Percentiles rank a stretch among this genome's conserved stretches.
phyloP scores from a whole-genome alignment of 1,140 invertebrate genomes.

The Bicyclus anynana region DNA sequence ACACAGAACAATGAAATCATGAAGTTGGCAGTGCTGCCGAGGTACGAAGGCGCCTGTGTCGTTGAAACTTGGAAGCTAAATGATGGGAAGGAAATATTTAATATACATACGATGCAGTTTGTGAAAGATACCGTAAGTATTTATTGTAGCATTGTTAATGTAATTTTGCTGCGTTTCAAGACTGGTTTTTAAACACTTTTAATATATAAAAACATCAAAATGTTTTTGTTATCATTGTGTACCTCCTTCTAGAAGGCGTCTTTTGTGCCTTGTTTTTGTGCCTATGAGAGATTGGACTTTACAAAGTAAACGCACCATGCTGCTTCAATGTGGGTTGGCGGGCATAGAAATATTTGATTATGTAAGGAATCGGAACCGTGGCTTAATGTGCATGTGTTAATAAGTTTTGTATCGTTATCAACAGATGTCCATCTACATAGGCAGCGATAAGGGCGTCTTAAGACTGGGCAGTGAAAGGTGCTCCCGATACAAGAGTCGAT shows the following conservation, averaged over 20 bases:
- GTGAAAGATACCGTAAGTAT: slow-evolving; percentile 85
- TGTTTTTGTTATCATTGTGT: too few species aligned
- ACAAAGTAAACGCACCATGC: too few species aligned
- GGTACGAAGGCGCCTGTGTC: slow-evolving; percentile 85
- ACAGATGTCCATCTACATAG: slow-evolving; percentile 89
- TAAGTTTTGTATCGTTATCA: background rate
- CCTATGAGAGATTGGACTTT: too few species aligned
- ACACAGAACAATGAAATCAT: slow-evolving; percentile 86
- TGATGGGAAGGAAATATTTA: slow-evolving; percentile 71
- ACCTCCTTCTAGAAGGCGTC: too few species aligned
- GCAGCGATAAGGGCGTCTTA: slow-evolving; percentile 83
- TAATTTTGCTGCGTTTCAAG: too few species aligned
- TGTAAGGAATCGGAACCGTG: too few species aligned
- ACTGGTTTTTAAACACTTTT: too few species aligned
- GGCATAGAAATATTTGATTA: too few species aligned
- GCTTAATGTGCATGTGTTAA: background rate
- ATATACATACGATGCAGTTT: slow-evolving; percentile 85
- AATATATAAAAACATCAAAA: too few species aligned
- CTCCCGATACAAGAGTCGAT: slow-evolving; percentile 81
- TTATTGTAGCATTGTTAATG: background rate
- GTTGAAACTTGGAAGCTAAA: slow-evolving; percentile 91
- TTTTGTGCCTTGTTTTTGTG: too few species aligned
- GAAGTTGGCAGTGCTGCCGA: slow-evolving; percentile 87
- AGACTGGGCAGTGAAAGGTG: slow-evolving; percentile 89
- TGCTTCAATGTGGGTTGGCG: too few species aligned